Percentiles rank a stretch among this genome's conserved stretches.
These are phyloP conservation scores for Protophormia terraenovae DNA, from an alignment of 2,888 invertebrate species.

Conservation along the genomic window DNA sequence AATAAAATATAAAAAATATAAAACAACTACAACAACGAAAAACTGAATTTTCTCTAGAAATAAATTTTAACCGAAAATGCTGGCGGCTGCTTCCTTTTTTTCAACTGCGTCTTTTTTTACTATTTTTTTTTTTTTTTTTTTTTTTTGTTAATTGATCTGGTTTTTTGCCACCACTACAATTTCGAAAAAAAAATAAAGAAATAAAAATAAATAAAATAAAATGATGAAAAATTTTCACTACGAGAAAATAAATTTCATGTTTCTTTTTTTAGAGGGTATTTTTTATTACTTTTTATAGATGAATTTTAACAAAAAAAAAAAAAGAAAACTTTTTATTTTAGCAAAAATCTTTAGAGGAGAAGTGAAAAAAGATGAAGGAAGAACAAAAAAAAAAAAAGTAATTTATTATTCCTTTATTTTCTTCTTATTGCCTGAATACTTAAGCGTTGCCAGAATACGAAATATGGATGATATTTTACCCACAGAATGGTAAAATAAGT, in stretches of 20 bases:
- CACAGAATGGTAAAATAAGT: background rate
- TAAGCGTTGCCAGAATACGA: slow-evolving; percentile 42
- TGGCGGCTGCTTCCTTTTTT: slow-evolving; percentile 66
- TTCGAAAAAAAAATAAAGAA: slow-evolving; percentile 29
- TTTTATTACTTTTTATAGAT: slow-evolving; percentile 63
- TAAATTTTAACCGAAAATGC: slow-evolving; percentile 59
- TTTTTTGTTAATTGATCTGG: slow-evolving; percentile 65
- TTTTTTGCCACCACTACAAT: slow-evolving; percentile 55
- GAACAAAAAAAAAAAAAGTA: slow-evolving; percentile 51
- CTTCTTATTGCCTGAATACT: slow-evolving; percentile 49
- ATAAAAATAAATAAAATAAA: slow-evolving; percentile 25
- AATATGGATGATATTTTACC: background rate
- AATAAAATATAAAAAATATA: slow-evolving; percentile 25
- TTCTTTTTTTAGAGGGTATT: slow-evolving; percentile 56
- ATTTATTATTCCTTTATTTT: slow-evolving; percentile 67
- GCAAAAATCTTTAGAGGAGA: slow-evolving; percentile 43
- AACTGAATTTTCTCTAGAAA: slow-evolving; percentile 63
- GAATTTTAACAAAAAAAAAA: slow-evolving; percentile 39
- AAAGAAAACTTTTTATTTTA: slow-evolving; percentile 8
- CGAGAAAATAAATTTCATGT: slow-evolving; percentile 58
- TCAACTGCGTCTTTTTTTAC: slow-evolving; percentile 44
- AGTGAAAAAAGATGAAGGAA: slow-evolving; percentile 43
- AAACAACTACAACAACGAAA: slow-evolving; percentile 19
- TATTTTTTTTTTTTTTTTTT: slow-evolving; percentile 19
- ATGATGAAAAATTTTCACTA: slow-evolving; percentile 57